Evolutionary conservation across 2,888 invertebrate genomes (phyloP), one percentile per base, ranked within the genome.

Genomic region (Andrena minutula): DNA sequence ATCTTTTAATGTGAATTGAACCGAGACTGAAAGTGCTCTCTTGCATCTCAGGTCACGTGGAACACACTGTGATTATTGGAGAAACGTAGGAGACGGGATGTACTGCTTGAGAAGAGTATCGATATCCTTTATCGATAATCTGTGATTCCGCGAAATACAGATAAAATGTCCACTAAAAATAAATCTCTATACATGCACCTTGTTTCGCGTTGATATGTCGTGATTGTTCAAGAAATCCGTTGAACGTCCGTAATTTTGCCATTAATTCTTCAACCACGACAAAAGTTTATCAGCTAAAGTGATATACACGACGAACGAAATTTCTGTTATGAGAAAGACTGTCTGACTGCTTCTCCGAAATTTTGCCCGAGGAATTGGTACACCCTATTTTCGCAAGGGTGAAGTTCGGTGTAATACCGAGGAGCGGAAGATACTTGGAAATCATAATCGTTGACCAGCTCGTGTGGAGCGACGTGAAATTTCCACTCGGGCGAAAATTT

Each of bases 401-500:
- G n/a, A 10, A 69, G 41, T 56, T 69, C 1, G 2, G 8, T 51
- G 60, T 41, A 32, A 51, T 56, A 64, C 6, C 49, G n/a, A 23
- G 32, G 7, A 32, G 16, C 16, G 23, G 28, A 47, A 47, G 26
- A n/a, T 47, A 41, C 12, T 81, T 47, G 56, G 30, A 56, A 66
- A 75, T 63, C 61, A 63, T 65, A 73, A 69, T 51, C 68, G 30
- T 58, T 69, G 69, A 20, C 60, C 79, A 49, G 53, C 28, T 70
- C 60, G 26, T 4, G 35, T 16, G 23, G 20, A 10, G 47, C 12
- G 49, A 66, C 16, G 61, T 51, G 70, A 32, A 80, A 80, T 71
- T 63, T 63, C 35, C 41, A 60, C 60, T 56, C 49, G 53, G 41
- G 12, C 28, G 23, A 74, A 82, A 82, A 80, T 82, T 80, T 71